These are phyloP conservation scores for Tenthredo livida DNA, from an alignment of 2,888 invertebrate species.

Conservation along the genomic window DNA sequence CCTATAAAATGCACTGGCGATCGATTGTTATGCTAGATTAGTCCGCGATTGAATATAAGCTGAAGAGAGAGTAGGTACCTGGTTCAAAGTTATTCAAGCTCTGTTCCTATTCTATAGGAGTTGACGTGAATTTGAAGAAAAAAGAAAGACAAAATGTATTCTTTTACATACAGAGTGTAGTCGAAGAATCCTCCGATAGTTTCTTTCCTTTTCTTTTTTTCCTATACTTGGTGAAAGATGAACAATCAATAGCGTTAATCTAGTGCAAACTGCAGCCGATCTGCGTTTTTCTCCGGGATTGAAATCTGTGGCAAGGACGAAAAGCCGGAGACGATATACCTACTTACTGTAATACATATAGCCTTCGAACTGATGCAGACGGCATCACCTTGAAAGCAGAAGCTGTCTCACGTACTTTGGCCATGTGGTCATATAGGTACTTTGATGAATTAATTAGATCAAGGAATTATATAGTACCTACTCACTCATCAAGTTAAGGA, in stretches of 20 bases:
- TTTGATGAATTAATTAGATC: slow-evolving; percentile 27
- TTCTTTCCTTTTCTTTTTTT: too few relatives aligned
- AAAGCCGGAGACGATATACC: neutral
- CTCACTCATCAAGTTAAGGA: neutral
- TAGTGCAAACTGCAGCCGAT: neutral
- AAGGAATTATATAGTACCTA: slow-evolving; percentile 9
- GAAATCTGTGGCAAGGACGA: slow-evolving; percentile 41
- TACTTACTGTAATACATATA: neutral
- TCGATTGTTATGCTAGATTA: neutral
- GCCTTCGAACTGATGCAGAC: neutral
- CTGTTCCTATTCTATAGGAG: too few relatives aligned
- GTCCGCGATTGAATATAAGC: neutral
- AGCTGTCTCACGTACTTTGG: neutral
- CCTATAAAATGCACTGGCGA: neutral
- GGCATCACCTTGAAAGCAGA: neutral
- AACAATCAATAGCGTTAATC: neutral
- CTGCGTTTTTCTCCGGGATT: neutral
- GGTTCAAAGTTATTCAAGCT: neutral
- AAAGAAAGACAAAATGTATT: too few relatives aligned
- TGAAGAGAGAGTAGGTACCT: neutral
- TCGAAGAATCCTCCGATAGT: too few relatives aligned
- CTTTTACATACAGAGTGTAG: too few relatives aligned
- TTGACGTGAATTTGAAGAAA: too few relatives aligned
- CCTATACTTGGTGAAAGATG: neutral
- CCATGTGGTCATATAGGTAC: neutral